These are phyloP conservation scores for Plecotus auritus DNA, from an alignment of 2,113 vertebrate genomes.

Conservation along the genomic window DNA sequence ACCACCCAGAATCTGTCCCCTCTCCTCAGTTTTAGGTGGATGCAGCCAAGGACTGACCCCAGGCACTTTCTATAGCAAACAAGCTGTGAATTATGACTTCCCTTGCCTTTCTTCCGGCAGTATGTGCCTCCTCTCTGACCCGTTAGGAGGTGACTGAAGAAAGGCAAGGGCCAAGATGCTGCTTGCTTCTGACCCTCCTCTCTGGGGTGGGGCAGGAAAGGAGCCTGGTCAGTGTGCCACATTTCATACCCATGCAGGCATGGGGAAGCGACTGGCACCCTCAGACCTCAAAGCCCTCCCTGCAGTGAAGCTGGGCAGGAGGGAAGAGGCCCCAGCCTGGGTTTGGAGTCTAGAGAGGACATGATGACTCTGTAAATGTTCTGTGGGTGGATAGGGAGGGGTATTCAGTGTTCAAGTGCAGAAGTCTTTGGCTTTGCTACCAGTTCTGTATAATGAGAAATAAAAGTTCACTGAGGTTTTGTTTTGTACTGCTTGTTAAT, in stretches of 20 bases:
- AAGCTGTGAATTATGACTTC: slow-evolving; percentile 66
- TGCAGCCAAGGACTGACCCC: slow-evolving; percentile 26
- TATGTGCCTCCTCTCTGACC: not conserved
- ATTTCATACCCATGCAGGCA: slow-evolving; percentile 37
- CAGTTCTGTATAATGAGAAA: slow-evolving; percentile 57
- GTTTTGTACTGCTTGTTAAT: slow-evolving; percentile 64
- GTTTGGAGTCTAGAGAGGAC: slow-evolving; percentile 14
- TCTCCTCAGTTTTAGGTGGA: not conserved
- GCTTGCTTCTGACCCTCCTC: slow-evolving; percentile 27
- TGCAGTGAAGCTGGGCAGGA: not conserved
- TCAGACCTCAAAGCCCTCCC: not conserved
- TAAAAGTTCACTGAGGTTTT: slow-evolving; percentile 66
- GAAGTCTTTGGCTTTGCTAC: slow-evolving; percentile 53
- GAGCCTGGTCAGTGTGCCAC: not conserved
- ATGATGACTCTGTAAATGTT: not conserved
- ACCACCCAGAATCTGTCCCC: not conserved
- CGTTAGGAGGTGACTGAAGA: not conserved
- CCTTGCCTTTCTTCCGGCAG: not conserved
- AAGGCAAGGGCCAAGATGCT: not conserved
- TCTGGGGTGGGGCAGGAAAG: not conserved
- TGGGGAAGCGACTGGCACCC: not conserved
- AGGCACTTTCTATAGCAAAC: slow-evolving; percentile 61
- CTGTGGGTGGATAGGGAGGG: not conserved
- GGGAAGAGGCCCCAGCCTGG: not conserved
- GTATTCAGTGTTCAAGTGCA: slow-evolving; percentile 52